Base-by-base conservation (phyloP, 2,797 vertebrate genomes). In the Channallabes apus region DNA sequence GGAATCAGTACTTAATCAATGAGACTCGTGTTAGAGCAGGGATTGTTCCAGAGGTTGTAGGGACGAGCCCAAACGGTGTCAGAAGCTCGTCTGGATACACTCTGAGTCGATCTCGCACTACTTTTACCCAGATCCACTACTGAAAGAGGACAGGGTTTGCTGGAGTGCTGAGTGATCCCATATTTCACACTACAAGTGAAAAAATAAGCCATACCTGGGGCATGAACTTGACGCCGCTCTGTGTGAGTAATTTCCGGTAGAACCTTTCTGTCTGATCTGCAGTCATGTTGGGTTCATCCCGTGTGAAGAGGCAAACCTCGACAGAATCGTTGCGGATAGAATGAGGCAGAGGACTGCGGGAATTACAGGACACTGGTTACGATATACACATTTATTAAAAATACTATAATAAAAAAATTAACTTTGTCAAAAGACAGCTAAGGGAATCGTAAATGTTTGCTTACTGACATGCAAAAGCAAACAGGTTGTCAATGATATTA, bases 221-320 rank as follows among this genome's bases (percentile, higher is more conserved):
- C 88, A 97, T 15, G 17, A 88, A 92, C 84, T 90, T 95, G 87
- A 98, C 88, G 0, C 96, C 96, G 6, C 91, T 95, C 56, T 94
- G 93, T 56, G 92, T 86, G 89, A 99, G 89, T 83, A 98, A 93
- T 59, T 94, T 97, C 90, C 90, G 97, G 88, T 98, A 99, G 87
- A 97, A 95, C 83, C 90, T 94, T 88, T 97, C 95, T 0, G 96
- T 97, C 90, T 99, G 96, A 2, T 99, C 98, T 20, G 94, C 58
- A 0, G 96, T 95, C 95, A 97, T 96, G 14, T 95, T 93, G 62
- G 95, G 96, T 80, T 99, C 97, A 82, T 99, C 98, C 91, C 91
- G 97, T 15, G 97, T 98, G 91, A 99, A 98, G 2, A 99, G 95
- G 90, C 98, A 99, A n/a, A 99, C 85, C 0, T 99, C 97, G 4